These are phyloP conservation scores for Hyles lineata DNA, from an alignment of 2,888 invertebrate genomes.

Conservation along the genomic window DNA sequence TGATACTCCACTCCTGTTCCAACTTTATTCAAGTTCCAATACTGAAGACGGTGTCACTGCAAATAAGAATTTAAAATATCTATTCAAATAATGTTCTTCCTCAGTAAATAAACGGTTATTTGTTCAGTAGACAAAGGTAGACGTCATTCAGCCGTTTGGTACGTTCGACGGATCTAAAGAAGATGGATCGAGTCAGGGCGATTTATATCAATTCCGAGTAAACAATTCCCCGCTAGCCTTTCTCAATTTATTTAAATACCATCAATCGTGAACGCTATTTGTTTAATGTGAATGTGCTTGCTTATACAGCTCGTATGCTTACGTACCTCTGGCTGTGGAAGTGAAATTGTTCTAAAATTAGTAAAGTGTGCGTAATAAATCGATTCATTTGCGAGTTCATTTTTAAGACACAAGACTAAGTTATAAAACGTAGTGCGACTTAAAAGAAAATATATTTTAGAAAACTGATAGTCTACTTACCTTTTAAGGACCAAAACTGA, in stretches of 20 bases:
- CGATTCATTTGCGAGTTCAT: no score
- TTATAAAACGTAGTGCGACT: no score
- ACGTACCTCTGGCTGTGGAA: background rate
- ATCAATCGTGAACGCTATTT: slow-evolving; percentile 51
- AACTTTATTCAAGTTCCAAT: background rate
- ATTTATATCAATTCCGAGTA: slow-evolving; percentile 82
- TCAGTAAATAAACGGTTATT: slow-evolving; percentile 56
- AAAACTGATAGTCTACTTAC: background rate
- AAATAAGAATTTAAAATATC: background rate
- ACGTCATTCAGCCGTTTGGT: slow-evolving; percentile 69
- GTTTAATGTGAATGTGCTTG: slow-evolving; percentile 37
- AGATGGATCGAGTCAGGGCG: slow-evolving; percentile 74
- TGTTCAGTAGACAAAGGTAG: slow-evolving; percentile 64
- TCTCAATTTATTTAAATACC: slow-evolving; percentile 68
- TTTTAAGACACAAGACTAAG: no score
- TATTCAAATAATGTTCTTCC: background rate
- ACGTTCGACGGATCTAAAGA: slow-evolving; percentile 71
- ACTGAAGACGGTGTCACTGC: background rate
- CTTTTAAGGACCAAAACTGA: no score
- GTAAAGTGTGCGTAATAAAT: no score
- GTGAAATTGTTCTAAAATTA: no score
- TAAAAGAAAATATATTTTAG: no score
- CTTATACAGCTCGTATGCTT: slow-evolving; percentile 1
- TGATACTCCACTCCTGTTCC: background rate
- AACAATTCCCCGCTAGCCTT: slow-evolving; percentile 67